Evolutionary conservation across 2,888 invertebrate genomes (phyloP).

Genomic region (Thysanoteuthis rhombus): DNA sequence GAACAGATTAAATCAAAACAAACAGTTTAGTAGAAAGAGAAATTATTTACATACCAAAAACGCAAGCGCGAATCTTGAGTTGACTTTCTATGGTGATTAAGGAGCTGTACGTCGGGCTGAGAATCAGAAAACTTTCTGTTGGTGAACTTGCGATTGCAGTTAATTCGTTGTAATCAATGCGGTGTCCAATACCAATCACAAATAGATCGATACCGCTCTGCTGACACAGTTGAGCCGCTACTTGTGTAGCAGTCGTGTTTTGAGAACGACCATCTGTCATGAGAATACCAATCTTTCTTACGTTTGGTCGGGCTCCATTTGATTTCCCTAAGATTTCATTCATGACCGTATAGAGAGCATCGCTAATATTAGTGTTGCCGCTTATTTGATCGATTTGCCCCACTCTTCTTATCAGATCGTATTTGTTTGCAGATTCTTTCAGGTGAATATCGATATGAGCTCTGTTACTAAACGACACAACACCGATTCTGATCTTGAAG

Average conservation of each 20-base stretch:
- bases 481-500: not conserved
- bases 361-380: constrained; percentile 15
- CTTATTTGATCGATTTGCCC: not conserved
- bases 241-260: constrained; percentile 12
- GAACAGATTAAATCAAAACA: too few species aligned
- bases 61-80: not conserved
- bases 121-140: not conserved
- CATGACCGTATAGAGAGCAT: not conserved
- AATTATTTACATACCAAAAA: not conserved
- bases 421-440: not conserved
- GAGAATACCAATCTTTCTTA: not conserved
- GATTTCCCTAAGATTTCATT: not conserved
- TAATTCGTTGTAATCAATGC: constrained; percentile 23
- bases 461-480: not conserved
- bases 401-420: not conserved
- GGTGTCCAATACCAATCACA: constrained; percentile 21
- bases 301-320: not conserved
- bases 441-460: not conserved
- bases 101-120: not conserved
- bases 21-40: too few species aligned
- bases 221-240: not conserved
- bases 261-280: constrained; percentile 25
- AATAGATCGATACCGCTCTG: not conserved
- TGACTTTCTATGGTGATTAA: not conserved
- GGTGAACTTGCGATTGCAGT: not conserved